Evolutionary conservation across 2,888 invertebrate genomes (phyloP), one percentile per base, ranked within the genome.

Genomic region (Chymomyza caudatula): DNA sequence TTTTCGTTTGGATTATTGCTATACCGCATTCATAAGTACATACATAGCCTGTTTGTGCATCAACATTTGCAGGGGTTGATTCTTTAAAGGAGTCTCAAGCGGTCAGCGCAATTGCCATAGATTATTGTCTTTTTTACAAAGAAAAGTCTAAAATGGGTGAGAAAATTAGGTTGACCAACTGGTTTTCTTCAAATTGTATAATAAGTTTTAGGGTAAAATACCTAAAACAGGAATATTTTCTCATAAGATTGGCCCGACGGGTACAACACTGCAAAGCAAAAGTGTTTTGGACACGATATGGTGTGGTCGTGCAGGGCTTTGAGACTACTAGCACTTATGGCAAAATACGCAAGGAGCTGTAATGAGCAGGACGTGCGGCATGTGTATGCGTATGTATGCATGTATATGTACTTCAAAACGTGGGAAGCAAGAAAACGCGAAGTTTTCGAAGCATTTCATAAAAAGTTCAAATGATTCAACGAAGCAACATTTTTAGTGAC

Each of bases 141-240:
- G 68, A 73, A 80, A 72, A 65, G 37, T 37, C 43, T 55, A 13
- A 20, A 67, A 71, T 61, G 66, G 68, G 68, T 80, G 79, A 67
- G 79, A 80, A 86, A 73, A 75, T 71, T 63, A 61, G 64, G 69
- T 86, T 51, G 81, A 81, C 13, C 66, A 55, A 80, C 79, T 69
- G 76, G 79, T 80, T 78, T 73, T 20, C 15, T 22, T 37, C 3
- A 37, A 4, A 37, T 11, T 11, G 29, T 37, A 4, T 8, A 37
- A 37, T 37, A 55, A 44, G 13, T 55, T 37, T 23, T 49, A 1
- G 47, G 25, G 4, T 11, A 11, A 52, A 55, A 51, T 60, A 13
- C 11, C 4, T 2, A 4, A 85, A 83, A 85, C 86, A 25, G 61
- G 74, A 58, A 60, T 65, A n/a, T 57, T 72, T 77, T 72, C 72